Base-by-base conservation (phyloP, 2,888 invertebrate genomes). In the Ditylenchus weischeri region DNA sequence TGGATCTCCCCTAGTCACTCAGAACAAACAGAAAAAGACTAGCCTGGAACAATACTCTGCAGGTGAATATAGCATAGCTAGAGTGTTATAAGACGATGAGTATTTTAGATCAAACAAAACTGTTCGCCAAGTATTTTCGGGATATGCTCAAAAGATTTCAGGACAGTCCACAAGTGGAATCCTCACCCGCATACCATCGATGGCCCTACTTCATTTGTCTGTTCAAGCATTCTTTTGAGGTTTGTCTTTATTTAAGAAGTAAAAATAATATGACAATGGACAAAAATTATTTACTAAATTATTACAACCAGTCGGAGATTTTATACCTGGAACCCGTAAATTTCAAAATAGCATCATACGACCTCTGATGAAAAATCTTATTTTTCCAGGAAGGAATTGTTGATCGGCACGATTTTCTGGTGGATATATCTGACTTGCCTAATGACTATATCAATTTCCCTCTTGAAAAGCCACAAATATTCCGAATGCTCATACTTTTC, bases 361-460 rank as follows among this genome's bases (percentile, higher is more conserved):
- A 18, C 29, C 48, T 38, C 35, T 43, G 18, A 35, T 69, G 19
- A 50, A 35, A 49, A 19, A 21, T 13, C 21, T 21, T 47, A n/a
- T 57, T 8, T 62, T 62, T 69, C 38, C 49, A 79, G 77, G 78
- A 80, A 29, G 81, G 81, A 13, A 68, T 76, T 10, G 57, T 80
- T 19, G 80, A 80, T 54, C 75, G 75, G 15, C 75, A 80, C 21
- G 80, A 80, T 57, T 80, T 77, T 65, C 63, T 81, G n/a, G 73
- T 77, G 48, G 80, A 80, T 35, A 61, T 80, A 21, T 76, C 74
- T 23, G 79, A 81, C n/a, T 36, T 75, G 15, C 74, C 77, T 57
- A 63, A 69, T 0, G 72, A 73, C 11, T 71, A 72, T 19, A 64
- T 29, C 23, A 72, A 77, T 61, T 75, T 66, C 61, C 62, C 77